These are phyloP conservation scores for Ostrea denselamellosa DNA, from an alignment of 1,140 invertebrate species.

Conservation along the genomic window DNA sequence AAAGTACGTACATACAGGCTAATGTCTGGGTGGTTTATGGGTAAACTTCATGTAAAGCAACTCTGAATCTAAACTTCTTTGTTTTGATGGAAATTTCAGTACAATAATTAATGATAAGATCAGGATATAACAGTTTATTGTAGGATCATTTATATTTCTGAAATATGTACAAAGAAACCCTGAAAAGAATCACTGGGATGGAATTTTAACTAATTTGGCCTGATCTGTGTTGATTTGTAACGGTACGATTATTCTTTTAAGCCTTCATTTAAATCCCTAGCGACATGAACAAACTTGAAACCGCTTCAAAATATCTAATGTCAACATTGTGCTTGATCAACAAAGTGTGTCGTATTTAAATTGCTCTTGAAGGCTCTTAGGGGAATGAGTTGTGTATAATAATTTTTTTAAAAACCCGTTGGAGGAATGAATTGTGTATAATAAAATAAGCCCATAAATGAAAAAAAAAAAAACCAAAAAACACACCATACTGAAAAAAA, in stretches of 20 bases:
- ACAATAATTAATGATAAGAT: background rate
- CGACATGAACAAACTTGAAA: slow-evolving; percentile 38
- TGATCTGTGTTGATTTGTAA: slow-evolving; percentile 9
- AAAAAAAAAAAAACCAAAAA: background rate
- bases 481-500: background rate
- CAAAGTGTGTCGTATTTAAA: slow-evolving; percentile 24
- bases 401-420: no score
- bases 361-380: background rate
- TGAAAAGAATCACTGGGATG: background rate
- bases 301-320: slow-evolving; percentile 33
- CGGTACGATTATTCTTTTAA: background rate
- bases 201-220: slow-evolving; percentile 20
- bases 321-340: slow-evolving; percentile 37
- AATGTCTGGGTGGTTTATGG: background rate
- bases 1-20: slow-evolving; percentile 67
- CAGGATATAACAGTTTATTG: background rate
- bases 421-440: background rate
- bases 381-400: background rate
- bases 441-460: no score
- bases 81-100: background rate
- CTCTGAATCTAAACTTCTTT: background rate
- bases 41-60: background rate
- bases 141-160: slow-evolving; percentile 1
- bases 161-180: background rate
- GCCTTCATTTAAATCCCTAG: background rate